A percentile compares a stretch with the other conserved stretches of the same genome.
Evolutionary conservation across 2,113 vertebrate species (phyloP).

Genomic region (Lagopus leucura): DNA sequence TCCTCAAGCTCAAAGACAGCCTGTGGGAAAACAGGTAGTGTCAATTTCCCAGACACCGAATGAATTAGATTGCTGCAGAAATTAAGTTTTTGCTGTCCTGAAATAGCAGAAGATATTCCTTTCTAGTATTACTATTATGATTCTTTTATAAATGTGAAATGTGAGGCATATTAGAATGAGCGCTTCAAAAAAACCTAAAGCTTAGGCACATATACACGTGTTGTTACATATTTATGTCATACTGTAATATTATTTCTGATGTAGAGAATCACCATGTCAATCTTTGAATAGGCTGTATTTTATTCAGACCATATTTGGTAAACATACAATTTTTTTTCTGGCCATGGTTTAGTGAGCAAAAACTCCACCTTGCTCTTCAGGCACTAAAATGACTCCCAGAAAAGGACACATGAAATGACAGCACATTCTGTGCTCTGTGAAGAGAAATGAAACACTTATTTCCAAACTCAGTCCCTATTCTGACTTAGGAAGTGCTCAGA

Average conservation of each 20-base stretch:
- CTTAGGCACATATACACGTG: rapidly evolving
- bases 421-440: neutral
- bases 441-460: neutral
- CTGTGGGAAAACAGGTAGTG: neutral
- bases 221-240: neutral
- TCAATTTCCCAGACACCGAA: neutral
- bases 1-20: neutral
- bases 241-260: neutral
- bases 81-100: neutral
- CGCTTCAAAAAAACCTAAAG: neutral
- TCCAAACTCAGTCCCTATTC: neutral
- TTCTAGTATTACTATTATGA: neutral
- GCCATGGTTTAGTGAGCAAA: neutral
- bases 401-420: neutral
- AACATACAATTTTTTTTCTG: neutral
- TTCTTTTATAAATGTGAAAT: neutral
- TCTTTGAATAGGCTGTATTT: neutral
- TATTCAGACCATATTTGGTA: neutral
- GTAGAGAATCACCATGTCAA: neutral
- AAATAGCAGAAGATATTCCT: neutral
- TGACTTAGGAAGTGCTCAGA: neutral
- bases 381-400: neutral
- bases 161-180: neutral
- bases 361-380: neutral
- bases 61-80: neutral